Evolutionary conservation across 2,797 vertebrate genomes (phyloP), one percentile per base, ranked within the genome.

Genomic region (Karalla daura): DNA sequence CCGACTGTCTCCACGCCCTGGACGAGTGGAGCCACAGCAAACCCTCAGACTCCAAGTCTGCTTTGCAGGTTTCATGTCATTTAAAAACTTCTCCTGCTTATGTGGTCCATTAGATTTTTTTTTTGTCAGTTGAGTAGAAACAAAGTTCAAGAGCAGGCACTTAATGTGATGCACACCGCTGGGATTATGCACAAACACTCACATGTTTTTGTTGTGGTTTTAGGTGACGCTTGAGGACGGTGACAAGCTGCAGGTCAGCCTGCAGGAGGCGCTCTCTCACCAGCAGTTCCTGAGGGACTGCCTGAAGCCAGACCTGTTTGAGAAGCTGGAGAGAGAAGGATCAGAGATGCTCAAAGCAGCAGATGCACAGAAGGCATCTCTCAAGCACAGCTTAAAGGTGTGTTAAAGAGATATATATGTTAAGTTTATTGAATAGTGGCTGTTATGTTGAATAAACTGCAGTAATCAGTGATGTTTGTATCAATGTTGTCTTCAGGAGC

Each of bases 61-160:
- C 86, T 58, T 28, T 87, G 12, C 88, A 94, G 93, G 93, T 95
- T 63, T 25, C 1, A n/a, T n/a, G n/a, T n/a, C n/a, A n/a, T n/a
- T n/a, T n/a, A n/a, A n/a, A 24, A 53, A 2, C 7, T 55, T 55
- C 49, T 3, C 37, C 9, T 30, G 4, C 2, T 44, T 46, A 28
- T 0, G 4, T 8, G 2, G 7, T 11, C 3, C 41, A 43, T 28
- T n/a, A n/a, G n/a, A n/a, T n/a, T n/a, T n/a, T n/a, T n/a, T n/a
- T n/a, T n/a, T n/a, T n/a, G n/a, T n/a, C n/a, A n/a, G n/a, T n/a
- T n/a, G n/a, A n/a, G n/a, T n/a, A n/a, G n/a, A n/a, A n/a, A n/a
- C n/a, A n/a, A n/a, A n/a, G 28, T 10, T 30, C 28, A 30, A 30
- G 28, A 30, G 28, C 28, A 30, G 5, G 5, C 10, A 30, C 5